These are phyloP conservation scores for Plutomurus gul DNA, from an alignment of 1,140 invertebrate genomes.

Conservation along the genomic window DNA sequence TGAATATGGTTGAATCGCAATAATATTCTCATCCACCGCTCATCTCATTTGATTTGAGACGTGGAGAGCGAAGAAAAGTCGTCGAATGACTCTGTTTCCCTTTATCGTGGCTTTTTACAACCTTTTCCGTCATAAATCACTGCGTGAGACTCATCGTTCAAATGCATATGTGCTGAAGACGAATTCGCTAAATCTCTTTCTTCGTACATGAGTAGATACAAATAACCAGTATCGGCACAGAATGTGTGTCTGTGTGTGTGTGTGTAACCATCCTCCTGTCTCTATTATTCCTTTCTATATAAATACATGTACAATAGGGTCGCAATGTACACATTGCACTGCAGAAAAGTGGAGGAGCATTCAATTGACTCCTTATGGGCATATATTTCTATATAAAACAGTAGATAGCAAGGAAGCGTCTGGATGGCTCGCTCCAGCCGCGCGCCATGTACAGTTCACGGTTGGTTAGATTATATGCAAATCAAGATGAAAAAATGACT, in stretches of 20 bases:
- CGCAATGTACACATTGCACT: no score
- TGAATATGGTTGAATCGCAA: no score
- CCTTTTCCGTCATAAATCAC: constrained; percentile 17
- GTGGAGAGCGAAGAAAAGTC: not conserved
- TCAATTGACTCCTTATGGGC: no score
- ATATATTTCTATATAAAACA: no score
- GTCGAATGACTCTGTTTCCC: constrained; percentile 24
- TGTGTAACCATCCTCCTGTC: not conserved
- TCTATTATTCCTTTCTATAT: no score
- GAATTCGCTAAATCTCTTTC: not conserved
- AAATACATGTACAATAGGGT: no score
- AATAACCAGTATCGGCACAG: no score
- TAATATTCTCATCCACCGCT: no score
- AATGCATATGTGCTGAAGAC: not conserved
- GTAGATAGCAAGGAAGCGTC: no score
- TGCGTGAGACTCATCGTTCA: constrained; percentile 11
- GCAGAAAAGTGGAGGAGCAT: no score
- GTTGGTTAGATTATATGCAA: constrained; percentile 19
- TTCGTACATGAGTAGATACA: no score
- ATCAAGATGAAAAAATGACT: not conserved
- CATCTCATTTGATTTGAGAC: not conserved
- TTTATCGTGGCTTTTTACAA: constrained; percentile 23
- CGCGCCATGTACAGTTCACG: not conserved
- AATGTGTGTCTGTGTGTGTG: no score
- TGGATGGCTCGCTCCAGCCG: not conserved